These are phyloP conservation scores for Pogonocherus hispidulus DNA, from an alignment of 2,888 invertebrate species.

Conservation along the genomic window DNA sequence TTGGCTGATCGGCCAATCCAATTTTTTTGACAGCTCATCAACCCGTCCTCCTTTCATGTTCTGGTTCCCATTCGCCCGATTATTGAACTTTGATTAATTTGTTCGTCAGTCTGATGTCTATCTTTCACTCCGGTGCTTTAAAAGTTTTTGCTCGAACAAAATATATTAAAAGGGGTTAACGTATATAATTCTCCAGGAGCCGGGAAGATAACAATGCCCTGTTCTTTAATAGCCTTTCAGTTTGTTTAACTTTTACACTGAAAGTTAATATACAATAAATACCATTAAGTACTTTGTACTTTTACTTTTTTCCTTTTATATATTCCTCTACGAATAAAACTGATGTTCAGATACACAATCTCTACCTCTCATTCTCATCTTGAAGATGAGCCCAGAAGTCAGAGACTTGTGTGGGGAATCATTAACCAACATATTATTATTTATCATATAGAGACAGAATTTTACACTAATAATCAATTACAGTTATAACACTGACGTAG, in stretches of 20 bases:
- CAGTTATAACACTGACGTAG: no score
- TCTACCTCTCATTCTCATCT: no score
- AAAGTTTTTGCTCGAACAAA: neutral
- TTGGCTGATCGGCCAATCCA: slow-evolving; percentile 1
- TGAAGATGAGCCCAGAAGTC: no score
- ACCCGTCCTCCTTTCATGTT: neutral
- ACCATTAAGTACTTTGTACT: no score
- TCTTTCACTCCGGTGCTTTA: slow-evolving; percentile 7
- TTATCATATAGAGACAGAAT: no score
- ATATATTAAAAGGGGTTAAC: neutral
- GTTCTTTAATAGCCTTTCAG: neutral
- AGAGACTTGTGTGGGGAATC: no score
- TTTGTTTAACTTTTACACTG: neutral
- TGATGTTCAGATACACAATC: no score
- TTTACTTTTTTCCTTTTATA: no score
- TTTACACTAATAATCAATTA: no score
- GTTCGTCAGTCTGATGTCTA: neutral
- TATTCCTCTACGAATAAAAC: no score
- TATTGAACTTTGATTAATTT: slow-evolving; percentile 15
- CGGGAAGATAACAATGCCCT: neutral
- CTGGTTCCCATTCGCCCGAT: slow-evolving; percentile 7
- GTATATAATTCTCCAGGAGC: neutral
- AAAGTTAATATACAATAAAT: no score
- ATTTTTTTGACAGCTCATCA: slow-evolving; percentile 12
- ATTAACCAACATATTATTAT: no score